These are phyloP conservation scores for Pammene fasciana DNA, from an alignment of 2,888 invertebrate species.

Conservation along the genomic window DNA sequence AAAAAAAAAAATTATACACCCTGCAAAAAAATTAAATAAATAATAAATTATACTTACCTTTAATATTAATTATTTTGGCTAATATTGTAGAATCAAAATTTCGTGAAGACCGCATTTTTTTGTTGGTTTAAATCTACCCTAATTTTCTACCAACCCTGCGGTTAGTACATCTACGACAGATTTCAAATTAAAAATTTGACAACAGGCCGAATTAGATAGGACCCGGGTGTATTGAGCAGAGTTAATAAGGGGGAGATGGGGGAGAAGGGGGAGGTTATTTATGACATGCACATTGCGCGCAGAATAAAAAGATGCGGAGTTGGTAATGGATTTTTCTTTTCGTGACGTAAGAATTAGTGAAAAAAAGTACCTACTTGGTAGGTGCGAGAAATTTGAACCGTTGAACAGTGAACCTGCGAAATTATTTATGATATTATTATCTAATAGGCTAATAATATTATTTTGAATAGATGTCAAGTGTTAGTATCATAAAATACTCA, in stretches of 20 bases:
- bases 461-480: no score
- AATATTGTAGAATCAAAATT: no score
- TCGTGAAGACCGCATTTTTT: not conserved
- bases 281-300: conserved; percentile 80
- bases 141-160: conserved; percentile 10
- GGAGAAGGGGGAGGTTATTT: conserved; percentile 79
- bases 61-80: not conserved
- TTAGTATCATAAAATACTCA: no score
- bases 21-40: not conserved
- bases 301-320: conserved; percentile 76
- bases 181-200: conserved; percentile 61
- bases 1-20: no score
- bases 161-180: conserved; percentile 47
- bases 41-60: not conserved
- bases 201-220: conserved; percentile 60
- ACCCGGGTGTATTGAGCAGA: conserved; percentile 67
- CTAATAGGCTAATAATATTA: no score
- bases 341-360: conserved; percentile 44
- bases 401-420: no score
- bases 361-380: no score
- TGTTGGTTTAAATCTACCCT: not conserved
- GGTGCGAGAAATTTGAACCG: no score
- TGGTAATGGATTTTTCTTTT: conserved; percentile 61
- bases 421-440: no score
- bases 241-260: conserved; percentile 74